Conservation (phyloP, 2,888 invertebrate genomes). For the Melieria omissa region DNA sequence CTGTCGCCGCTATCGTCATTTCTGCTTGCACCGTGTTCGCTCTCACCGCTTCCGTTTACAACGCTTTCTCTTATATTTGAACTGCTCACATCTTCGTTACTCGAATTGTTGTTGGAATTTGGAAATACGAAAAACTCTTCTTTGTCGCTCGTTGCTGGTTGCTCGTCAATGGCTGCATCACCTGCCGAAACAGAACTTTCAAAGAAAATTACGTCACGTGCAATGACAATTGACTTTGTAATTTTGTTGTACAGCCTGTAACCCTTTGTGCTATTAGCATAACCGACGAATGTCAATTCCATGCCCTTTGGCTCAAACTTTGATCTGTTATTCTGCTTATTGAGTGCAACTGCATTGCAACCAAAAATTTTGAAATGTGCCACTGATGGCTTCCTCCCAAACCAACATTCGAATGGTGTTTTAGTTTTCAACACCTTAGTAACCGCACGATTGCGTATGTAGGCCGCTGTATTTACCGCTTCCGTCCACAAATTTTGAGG, state of each 20-base stretch:
- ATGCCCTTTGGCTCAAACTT: slow-evolving; percentile 41
- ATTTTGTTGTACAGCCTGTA: slow-evolving; percentile 37
- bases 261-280: slow-evolving; percentile 38
- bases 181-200: slow-evolving; percentile 11
- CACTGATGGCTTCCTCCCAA: slow-evolving; percentile 40
- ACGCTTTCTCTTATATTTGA: slow-evolving; percentile 5
- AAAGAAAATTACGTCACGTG: slow-evolving; percentile 42
- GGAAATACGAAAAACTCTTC: background rate
- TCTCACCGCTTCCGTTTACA: background rate
- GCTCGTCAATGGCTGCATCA: too few relatives aligned
- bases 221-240: slow-evolving; percentile 36
- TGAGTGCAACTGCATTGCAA: background rate
- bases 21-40: background rate
- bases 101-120: slow-evolving; percentile 39
- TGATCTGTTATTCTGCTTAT: background rate
- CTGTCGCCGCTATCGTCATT: slow-evolving; percentile 38
- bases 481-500: slow-evolving; percentile 35
- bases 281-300: slow-evolving; percentile 37
- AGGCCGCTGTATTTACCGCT: slow-evolving; percentile 42
- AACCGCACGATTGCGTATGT: slow-evolving; percentile 43
- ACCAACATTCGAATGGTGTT: slow-evolving; percentile 44
- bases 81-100: slow-evolving; percentile 26
- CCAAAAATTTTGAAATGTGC: slow-evolving; percentile 24
- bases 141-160: background rate
- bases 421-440: slow-evolving; percentile 34